Evolutionary conservation across 2,888 invertebrate genomes (phyloP).

Genomic region (Limnephilus marmoratus): DNA sequence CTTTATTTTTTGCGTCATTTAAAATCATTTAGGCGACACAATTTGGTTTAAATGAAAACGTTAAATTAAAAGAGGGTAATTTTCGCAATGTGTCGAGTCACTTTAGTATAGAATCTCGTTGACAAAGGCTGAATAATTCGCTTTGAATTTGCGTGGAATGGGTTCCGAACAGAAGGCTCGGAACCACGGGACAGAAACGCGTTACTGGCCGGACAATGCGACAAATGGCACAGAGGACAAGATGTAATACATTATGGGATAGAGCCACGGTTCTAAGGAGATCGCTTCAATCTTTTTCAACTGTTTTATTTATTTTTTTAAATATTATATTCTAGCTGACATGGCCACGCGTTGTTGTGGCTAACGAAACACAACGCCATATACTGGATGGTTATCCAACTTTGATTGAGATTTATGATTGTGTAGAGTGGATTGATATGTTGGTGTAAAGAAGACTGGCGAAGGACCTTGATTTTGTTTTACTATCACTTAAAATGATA

Average conservation of each 20-base stretch:
- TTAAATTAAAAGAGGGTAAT: background rate
- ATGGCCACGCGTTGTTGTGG: too few species aligned
- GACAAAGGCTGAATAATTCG: background rate
- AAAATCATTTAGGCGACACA: background rate
- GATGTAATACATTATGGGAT: background rate
- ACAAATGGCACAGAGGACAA: background rate
- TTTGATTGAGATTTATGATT: too few species aligned
- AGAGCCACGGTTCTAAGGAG: background rate
- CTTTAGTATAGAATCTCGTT: background rate
- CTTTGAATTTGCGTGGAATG: background rate
- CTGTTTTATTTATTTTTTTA: too few species aligned
- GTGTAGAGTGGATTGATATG: too few species aligned
- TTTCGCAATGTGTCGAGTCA: conserved; percentile 27
- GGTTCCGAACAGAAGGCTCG: background rate
- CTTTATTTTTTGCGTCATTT: background rate
- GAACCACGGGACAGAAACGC: background rate
- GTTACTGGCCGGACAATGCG: background rate
- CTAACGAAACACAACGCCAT: too few species aligned
- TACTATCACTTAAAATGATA: too few species aligned
- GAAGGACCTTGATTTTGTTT: too few species aligned
- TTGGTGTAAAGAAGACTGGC: too few species aligned
- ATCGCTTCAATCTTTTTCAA: background rate
- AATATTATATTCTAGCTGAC: too few species aligned
- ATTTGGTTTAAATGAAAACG: background rate
- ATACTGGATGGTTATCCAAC: too few species aligned